Evolutionary conservation across 2,888 invertebrate genomes (phyloP), one percentile per base, ranked within the genome.

Genomic region (Anorthoa munda): DNA sequence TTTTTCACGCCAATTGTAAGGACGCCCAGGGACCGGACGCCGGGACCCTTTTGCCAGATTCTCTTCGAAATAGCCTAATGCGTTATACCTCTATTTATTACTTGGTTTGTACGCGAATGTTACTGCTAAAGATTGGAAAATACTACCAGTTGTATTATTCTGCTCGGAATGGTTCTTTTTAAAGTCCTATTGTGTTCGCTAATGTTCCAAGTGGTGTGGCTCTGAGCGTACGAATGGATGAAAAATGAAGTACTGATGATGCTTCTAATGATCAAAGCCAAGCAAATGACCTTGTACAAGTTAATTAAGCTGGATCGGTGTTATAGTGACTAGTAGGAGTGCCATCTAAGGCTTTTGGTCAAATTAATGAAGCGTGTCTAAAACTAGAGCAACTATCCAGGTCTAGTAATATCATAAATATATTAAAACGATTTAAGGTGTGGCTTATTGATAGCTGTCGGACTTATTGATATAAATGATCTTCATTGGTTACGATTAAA

Each of bases 1-100:
- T 86, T 88, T 84, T 86, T 89, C 87, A 85, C 80, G 79, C 75
- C 83, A 84, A 80, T 88, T 85, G 79, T 86, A 71, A 77, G 70
- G 72, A 75, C 72, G 73, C 80, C 72, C 64, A 77, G 80, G 73
- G 81, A 61, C 68, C 80, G 82, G 86, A 78, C 68, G 73, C 77
- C 56, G 75, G 48, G 82, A 84, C 84, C 89, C 86, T 86, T 87
- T 88, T 83, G 80, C 84, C 76, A 85, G 87, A 88, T 88, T 85
- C 82, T 51, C 72, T 66, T 51, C 64, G 81, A 85, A 87, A 90
- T 90, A 89, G 81, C 83, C 80, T 86, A 90, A 89, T 88, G 87
- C 67, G 83, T 83, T 84, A 85, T 86, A 86, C 86, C 84, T 86
- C 79, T 88, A 88, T 88, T 86, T 87, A 88, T 86, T 88, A 77